A percentile compares a stretch with the other conserved stretches of the same genome.
Evolutionary conservation across 2,113 vertebrate genomes (phyloP).

Genomic region (Eretmochelys imbricata): DNA sequence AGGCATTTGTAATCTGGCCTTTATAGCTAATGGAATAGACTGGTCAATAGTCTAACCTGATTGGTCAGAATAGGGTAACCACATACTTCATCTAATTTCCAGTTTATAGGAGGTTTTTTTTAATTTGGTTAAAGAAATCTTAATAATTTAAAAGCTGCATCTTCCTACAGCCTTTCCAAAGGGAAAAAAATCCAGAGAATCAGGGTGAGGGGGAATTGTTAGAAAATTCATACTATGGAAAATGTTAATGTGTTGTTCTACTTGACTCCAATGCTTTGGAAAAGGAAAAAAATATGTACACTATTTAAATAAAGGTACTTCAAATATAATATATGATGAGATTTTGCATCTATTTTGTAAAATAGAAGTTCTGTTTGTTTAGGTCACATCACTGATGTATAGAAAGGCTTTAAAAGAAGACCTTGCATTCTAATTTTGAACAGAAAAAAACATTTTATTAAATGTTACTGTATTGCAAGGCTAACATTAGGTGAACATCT

Average conservation of each 20-base stretch:
- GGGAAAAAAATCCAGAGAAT: neutral
- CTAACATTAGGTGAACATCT: neutral
- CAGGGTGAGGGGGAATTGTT: fast-evolving
- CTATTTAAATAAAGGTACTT: neutral
- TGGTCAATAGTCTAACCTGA: neutral
- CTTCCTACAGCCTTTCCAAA: neutral
- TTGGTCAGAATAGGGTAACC: neutral
- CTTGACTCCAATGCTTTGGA: neutral
- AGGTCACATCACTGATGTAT: neutral
- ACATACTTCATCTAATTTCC: neutral
- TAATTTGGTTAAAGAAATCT: too few relatives aligned
- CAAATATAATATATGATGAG: neutral
- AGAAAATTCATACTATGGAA: neutral
- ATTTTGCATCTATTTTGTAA: neutral
- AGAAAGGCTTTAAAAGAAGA: constrained; percentile 4
- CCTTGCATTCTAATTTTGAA: neutral
- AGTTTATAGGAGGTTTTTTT: too few relatives aligned
- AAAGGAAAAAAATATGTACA: neutral
- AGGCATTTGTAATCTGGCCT: fast-evolving
- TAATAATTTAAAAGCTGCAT: neutral
- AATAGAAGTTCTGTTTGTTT: neutral
- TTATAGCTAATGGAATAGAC: neutral
- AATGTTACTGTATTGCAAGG: neutral
- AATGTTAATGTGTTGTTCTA: neutral
- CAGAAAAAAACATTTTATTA: neutral